Evolutionary conservation across 2,113 vertebrate species (phyloP), one percentile per base, ranked within the genome.

Genomic region (Nothoprocta perdicaria): DNA sequence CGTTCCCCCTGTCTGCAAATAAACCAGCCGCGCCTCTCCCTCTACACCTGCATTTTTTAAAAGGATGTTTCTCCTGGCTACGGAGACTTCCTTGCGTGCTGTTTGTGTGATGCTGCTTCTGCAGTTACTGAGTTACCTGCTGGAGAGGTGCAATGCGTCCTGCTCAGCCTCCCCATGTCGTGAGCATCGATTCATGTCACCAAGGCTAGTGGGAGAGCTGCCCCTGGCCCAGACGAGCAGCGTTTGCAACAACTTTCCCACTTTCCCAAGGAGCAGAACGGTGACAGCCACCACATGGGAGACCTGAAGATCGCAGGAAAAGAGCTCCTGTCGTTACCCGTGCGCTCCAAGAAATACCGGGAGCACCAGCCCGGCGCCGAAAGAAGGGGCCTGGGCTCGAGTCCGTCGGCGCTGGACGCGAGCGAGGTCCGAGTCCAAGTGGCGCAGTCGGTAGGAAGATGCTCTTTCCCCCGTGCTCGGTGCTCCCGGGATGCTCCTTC

Each of bases 341-440:
- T 88, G 10, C 98, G 98, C 82, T 98, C 98, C 15, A 98, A 96
- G 95, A 98, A 96, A 55, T 98, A 96, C 81, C 71, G 97, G 8
- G 98, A 99, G 84, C 98, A 97, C 26, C 98, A 95, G 0, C 92
- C 96, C 7, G 80, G 96, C 13, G 95, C 97, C 1, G 99, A 99
- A 77, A 96, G 97, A 48, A 98, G 58, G 57, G 77, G 97, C 94
- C 94, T 97, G 63, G 98, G 96, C 2, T 18, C 93, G 0, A n/a
- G 90, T 33, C 76, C 97, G 10, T 98, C 97, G 1, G 97, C 98
- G 0, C 92, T 99, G 62, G 98, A 98, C 66, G 81, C 98, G 0
- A 98, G 98, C 11, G 98, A 99, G 33, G 98, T 99, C 92, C 96
- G 90, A 45, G 97, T 98, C 43, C 98, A 98, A 86, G 96, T 99